Base-by-base conservation (phyloP, 2,113 vertebrate species). In the Cebidichthys violaceus region DNA sequence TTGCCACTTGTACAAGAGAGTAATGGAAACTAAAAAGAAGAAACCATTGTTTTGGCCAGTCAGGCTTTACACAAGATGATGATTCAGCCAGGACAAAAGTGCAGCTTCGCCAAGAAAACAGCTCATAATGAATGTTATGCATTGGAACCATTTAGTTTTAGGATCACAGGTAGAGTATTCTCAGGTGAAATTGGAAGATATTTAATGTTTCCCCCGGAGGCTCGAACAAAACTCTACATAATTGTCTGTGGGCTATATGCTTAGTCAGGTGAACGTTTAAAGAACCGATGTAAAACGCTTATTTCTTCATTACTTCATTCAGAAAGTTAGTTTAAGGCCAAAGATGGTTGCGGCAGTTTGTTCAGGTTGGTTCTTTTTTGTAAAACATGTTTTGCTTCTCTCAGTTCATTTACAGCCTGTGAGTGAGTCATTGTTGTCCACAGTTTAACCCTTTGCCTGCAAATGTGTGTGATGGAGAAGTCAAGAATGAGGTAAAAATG, bases 311-410 rank as follows among this genome's bases (percentile, higher is more conserved):
- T 41, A 14, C 77, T 43, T 60, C 4, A 11, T 69, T 31, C 4
- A 86, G 60, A 86, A 86, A 57, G 27, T 86, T 69, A 73, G 59
- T 29, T 81, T 71, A 43, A 68, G 43, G 20, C 5, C 17, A 50
- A 41, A 31, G 54, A 41, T n/a, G 33, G 54, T 57, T 69, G 35
- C 52, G 76, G 45, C 39, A 60, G 43, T 47, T 64, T 73, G 24
- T 61, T 70, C 41, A 41, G 9, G 45, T 70, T 24, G 29, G 14
- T 81, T 78, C 24, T 27, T 50, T 52, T 75, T 31, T 52, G 27
- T 66, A 47, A 17, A 80, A 68, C 66, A 47, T 43, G 18, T 14
- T 71, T 10, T 33, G 33, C 14, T 55, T 57, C 11, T n/a, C 57
- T 29, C 43, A 22, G 29, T 75, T 81, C 9, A 70, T 65, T 69